A percentile compares a stretch with the other conserved stretches of the same genome.
Conservation (phyloP, 2,888 invertebrate genomes). For the Parnassius smintheus region DNA sequence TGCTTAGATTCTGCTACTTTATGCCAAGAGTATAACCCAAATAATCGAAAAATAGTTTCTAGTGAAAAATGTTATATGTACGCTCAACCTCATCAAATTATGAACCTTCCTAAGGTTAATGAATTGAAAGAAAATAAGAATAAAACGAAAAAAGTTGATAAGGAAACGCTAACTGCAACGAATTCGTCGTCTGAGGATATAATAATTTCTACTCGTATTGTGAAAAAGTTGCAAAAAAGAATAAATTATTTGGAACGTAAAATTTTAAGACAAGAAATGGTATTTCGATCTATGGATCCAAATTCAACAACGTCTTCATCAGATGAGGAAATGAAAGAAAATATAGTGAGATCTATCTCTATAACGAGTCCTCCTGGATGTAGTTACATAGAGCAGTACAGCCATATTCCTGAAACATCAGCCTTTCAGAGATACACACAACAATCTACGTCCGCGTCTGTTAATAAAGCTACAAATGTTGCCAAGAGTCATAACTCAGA, state of each 20-base stretch:
- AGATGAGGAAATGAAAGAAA: slow-evolving; percentile 56
- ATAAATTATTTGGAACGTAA: slow-evolving; percentile 62
- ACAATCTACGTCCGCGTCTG: slow-evolving; percentile 57
- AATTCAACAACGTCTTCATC: slow-evolving; percentile 58
- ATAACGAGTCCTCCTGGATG: slow-evolving; percentile 55
- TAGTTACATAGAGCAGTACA: slow-evolving; percentile 72
- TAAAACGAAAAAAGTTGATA: slow-evolving; percentile 52
- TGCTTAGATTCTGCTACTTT: slow-evolving; percentile 41
- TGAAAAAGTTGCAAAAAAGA: slow-evolving; percentile 54
- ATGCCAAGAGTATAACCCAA: slow-evolving; percentile 38
- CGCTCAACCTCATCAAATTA: slow-evolving; percentile 52
- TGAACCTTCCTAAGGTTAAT: slow-evolving; percentile 54
- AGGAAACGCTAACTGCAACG: slow-evolving; percentile 53
- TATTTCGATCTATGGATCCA: slow-evolving; percentile 60
- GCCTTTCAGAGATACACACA: slow-evolving; percentile 70
- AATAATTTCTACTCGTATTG: slow-evolving; percentile 38
- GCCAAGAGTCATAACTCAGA: slow-evolving; percentile 73
- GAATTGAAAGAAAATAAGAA: slow-evolving; percentile 42
- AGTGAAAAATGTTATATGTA: slow-evolving; percentile 62
- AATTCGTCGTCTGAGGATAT: slow-evolving; percentile 52
- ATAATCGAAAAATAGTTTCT: slow-evolving; percentile 45
- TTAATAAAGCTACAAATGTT: slow-evolving; percentile 63
- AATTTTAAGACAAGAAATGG: slow-evolving; percentile 65
- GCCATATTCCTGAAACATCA: slow-evolving; percentile 69
- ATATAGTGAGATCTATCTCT: slow-evolving; percentile 42